phyloP scores from a whole-genome alignment of 2,113 vertebrate species.

The Centropristis striata region DNA sequence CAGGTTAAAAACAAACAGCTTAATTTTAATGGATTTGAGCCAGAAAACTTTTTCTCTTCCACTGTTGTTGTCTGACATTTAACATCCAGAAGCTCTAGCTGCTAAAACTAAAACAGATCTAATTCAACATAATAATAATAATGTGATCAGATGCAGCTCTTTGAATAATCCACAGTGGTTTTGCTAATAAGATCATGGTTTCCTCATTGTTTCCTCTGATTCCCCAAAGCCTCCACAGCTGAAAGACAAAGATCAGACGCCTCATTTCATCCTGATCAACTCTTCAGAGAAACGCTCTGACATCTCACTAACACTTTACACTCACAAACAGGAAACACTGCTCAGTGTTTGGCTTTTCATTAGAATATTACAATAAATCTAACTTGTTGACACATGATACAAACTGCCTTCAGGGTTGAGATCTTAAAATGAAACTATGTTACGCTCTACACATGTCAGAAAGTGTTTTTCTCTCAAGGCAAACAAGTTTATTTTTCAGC shows the following conservation, averaged over 20 bases:
- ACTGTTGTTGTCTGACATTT: neutral
- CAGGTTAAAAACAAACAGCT: neutral
- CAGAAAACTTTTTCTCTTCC: conserved; percentile 11
- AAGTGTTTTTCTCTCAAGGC: conserved; percentile 12
- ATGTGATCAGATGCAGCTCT: conserved; percentile 61
- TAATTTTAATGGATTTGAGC: neutral
- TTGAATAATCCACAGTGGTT: conserved; percentile 58
- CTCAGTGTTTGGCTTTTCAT: conserved; percentile 13
- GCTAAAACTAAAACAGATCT: conserved; percentile 45
- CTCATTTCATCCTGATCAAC: conserved; percentile 65
- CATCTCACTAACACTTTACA: conserved; percentile 34
- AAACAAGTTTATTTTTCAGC: conserved; percentile 6
- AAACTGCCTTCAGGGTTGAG: conserved; percentile 20
- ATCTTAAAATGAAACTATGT: too few species aligned
- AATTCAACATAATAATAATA: conserved; percentile 50
- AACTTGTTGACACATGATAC: neutral
- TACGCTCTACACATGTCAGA: neutral
- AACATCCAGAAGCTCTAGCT: neutral
- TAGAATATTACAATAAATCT: conserved; percentile 12
- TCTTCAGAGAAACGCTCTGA: conserved; percentile 51
- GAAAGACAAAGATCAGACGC: conserved; percentile 68
- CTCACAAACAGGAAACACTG: conserved; percentile 7
- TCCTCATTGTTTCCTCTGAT: conserved; percentile 43
- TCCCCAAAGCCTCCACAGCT: conserved; percentile 53
- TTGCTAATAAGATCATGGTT: conserved; percentile 71